Evolutionary conservation across 2,113 vertebrate genomes (phyloP).

Genomic region (Egretta garzetta): DNA sequence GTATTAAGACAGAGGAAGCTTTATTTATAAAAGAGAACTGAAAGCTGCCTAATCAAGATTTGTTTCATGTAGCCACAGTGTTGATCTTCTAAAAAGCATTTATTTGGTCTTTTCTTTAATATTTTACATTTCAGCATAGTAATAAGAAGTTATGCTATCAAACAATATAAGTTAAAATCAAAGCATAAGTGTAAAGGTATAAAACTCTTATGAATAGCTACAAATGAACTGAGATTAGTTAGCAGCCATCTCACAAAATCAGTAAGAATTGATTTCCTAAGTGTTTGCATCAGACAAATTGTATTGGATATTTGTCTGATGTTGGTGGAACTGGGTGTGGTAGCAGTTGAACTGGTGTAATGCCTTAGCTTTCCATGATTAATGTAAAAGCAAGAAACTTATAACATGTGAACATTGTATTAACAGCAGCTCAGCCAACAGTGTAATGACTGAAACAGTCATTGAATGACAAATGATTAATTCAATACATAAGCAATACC

Average conservation of each 20-base stretch:
- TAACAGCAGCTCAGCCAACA: not conserved
- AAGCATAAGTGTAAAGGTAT: not conserved
- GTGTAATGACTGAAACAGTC: not conserved
- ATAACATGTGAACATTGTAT: accelerated
- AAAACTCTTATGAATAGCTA: not conserved
- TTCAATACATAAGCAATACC: not conserved
- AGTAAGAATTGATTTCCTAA: not conserved
- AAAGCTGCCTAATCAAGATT: not conserved
- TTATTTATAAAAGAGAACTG: not conserved
- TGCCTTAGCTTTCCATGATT: not conserved
- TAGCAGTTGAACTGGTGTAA: not conserved
- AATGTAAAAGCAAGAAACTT: not conserved
- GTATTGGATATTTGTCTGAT: not conserved
- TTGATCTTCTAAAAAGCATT: not conserved
- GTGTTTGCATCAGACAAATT: not conserved
- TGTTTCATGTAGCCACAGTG: not conserved
- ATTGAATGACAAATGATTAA: not conserved
- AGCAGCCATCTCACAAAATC: not conserved
- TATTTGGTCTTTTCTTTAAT: not conserved
- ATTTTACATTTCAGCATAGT: not conserved
- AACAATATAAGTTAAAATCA: not conserved
- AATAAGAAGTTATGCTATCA: not conserved
- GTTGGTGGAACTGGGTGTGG: not conserved
- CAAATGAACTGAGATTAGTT: not conserved
- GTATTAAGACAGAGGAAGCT: not conserved